phyloP scores from a whole-genome alignment of 2,888 invertebrate genomes.

The Celastrina argiolus region DNA sequence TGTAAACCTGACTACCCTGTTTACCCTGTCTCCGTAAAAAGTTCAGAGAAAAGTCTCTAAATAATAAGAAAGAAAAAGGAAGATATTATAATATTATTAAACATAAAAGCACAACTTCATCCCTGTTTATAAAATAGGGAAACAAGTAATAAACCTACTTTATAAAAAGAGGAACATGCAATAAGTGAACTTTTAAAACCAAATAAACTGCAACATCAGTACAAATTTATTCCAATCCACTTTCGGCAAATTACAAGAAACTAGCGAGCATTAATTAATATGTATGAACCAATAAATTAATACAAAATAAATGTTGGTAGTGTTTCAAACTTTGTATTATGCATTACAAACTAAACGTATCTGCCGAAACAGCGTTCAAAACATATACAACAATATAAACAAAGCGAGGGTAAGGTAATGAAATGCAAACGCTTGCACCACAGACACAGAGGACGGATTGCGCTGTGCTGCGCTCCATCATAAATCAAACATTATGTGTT shows the following conservation, averaged over 20 bases:
- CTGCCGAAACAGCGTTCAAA: conserved; percentile 13
- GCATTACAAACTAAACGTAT: conserved; percentile 19
- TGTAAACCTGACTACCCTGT: too few species aligned
- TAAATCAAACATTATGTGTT: too few species aligned
- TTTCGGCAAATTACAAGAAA: not conserved
- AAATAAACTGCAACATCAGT: not conserved
- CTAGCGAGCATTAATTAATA: not conserved
- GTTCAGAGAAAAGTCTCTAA: too few species aligned
- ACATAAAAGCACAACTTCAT: too few species aligned
- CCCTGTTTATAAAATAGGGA: too few species aligned
- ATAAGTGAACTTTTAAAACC: not conserved
- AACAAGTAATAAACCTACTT: too few species aligned
- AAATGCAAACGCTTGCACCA: conserved; percentile 57
- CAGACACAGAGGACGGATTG: not conserved
- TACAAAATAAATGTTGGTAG: not conserved
- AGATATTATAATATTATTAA: too few species aligned
- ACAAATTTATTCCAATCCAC: not conserved
- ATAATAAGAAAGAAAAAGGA: too few species aligned
- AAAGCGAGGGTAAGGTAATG: conserved; percentile 44
- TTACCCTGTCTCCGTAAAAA: too few species aligned
- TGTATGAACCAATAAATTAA: conserved; percentile 2
- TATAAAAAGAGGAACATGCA: too few species aligned
- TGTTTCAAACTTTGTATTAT: not conserved
- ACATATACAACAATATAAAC: conserved; percentile 30
- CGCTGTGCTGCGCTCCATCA: not conserved